Evolutionary conservation across 2,888 invertebrate genomes (phyloP).

Genomic region (Cheilosia vernalis): DNA sequence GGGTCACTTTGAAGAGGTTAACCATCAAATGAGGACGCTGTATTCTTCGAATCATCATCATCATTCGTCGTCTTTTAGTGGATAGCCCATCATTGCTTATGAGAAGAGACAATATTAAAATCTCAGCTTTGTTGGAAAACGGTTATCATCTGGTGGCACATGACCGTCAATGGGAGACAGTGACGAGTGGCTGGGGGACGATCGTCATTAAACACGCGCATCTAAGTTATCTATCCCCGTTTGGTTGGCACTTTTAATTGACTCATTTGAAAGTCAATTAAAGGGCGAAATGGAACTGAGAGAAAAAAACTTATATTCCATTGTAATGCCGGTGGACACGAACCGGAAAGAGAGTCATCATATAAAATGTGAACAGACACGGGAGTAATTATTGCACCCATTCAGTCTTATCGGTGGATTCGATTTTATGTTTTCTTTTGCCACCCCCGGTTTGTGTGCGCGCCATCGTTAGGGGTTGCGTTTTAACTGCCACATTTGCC

Average conservation of each 20-base stretch:
- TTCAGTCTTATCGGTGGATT: slow-evolving; percentile 49
- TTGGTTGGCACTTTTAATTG: slow-evolving; percentile 68
- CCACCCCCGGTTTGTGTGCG: slow-evolving; percentile 34
- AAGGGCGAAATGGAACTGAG: slow-evolving; percentile 39
- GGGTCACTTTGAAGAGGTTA: slow-evolving; percentile 61
- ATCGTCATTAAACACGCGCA: slow-evolving; percentile 64
- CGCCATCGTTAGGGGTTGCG: slow-evolving; percentile 35
- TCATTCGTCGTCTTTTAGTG: slow-evolving; percentile 38
- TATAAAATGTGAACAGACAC: slow-evolving; percentile 44
- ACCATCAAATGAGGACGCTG: slow-evolving; percentile 26
- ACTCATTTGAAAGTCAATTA: slow-evolving; percentile 72
- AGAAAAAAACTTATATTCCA: slow-evolving; percentile 29
- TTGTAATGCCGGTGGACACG: slow-evolving; percentile 40
- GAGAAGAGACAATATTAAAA: slow-evolving; percentile 50
- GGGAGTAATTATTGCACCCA: slow-evolving; percentile 56
- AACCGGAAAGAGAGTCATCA: slow-evolving; percentile 5
- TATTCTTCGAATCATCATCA: slow-evolving; percentile 21
- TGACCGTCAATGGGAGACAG: slow-evolving; percentile 1
- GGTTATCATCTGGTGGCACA: slow-evolving; percentile 49
- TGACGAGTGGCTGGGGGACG: slow-evolving; percentile 8
- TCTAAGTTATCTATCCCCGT: slow-evolving; percentile 51
- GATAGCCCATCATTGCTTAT: slow-evolving; percentile 7
- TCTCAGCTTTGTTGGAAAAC: slow-evolving; percentile 56
- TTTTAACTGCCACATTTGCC: slow-evolving; percentile 41
- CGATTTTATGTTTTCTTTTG: slow-evolving; percentile 32